Conservation (phyloP, 1,140 invertebrate genomes). For the Cheumatopsyche charites region DNA sequence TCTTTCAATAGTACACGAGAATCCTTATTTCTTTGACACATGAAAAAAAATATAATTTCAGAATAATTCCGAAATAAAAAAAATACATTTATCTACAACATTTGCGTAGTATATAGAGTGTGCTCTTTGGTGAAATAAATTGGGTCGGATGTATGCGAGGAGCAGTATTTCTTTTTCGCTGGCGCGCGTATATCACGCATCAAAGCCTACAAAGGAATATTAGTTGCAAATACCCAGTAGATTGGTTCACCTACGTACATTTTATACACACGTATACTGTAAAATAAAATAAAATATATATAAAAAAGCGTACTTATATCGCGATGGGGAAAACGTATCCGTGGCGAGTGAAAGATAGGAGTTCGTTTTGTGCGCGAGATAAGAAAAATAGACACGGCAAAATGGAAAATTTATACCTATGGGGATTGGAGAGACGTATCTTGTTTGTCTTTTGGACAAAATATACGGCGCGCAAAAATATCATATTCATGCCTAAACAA, state of each 20-base stretch:
- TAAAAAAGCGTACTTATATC: neutral
- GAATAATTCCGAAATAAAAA: too few relatives aligned
- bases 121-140: slow-evolving; percentile 13
- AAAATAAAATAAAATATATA: neutral
- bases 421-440: slow-evolving; percentile 48
- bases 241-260: slow-evolving; percentile 30
- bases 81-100: too few relatives aligned
- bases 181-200: slow-evolving; percentile 30
- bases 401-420: slow-evolving; percentile 50
- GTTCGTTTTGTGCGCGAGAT: slow-evolving; percentile 46
- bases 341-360: slow-evolving; percentile 45
- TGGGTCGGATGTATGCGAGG: slow-evolving; percentile 24
- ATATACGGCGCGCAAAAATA: slow-evolving; percentile 48
- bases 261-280: neutral
- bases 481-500: slow-evolving; percentile 49
- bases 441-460: slow-evolving; percentile 50
- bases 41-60: slow-evolving; percentile 6
- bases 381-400: slow-evolving; percentile 48
- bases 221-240: slow-evolving; percentile 34
- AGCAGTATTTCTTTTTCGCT: slow-evolving; percentile 19
- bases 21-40: neutral
- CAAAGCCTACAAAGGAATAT: slow-evolving; percentile 28
- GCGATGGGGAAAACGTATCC: neutral
- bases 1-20: too few relatives aligned
- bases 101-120: too few relatives aligned